A percentile compares a stretch with the other conserved stretches of the same genome.
Evolutionary conservation across 2,113 vertebrate genomes (phyloP).

Genomic region (Merops nubicus): DNA sequence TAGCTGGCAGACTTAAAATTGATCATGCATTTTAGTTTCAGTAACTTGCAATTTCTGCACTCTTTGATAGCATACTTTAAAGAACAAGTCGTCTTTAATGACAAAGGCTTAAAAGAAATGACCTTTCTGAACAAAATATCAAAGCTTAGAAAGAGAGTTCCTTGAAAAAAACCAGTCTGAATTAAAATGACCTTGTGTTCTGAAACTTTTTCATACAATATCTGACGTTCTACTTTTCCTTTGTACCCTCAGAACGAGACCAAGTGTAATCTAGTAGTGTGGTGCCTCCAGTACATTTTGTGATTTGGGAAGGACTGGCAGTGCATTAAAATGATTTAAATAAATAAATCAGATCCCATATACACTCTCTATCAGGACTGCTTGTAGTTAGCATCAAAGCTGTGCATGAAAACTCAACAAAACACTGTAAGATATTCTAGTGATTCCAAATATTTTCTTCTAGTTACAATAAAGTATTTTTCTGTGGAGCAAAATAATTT

Average conservation of each 20-base stretch:
- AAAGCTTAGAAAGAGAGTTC: conserved; percentile 75
- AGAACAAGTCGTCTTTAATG: conserved; percentile 80
- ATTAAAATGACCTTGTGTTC: conserved; percentile 80
- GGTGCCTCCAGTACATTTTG: conserved; percentile 34
- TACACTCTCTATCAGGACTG: background rate
- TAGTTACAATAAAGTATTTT: background rate
- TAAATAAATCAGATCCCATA: background rate
- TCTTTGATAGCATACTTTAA: conserved; percentile 82
- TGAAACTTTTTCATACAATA: conserved; percentile 70
- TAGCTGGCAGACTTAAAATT: conserved; percentile 74
- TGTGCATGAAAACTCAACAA: background rate
- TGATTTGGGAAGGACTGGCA: conserved; percentile 5
- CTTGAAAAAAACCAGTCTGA: conserved; percentile 63
- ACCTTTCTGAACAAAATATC: conserved; percentile 80
- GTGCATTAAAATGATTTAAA: background rate
- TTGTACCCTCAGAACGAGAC: conserved; percentile 42
- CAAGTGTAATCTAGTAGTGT: background rate
- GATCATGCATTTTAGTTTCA: conserved; percentile 78
- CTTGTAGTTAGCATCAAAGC: background rate
- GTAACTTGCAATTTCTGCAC: conserved; percentile 79
- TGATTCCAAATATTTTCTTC: background rate
- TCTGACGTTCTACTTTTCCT: conserved; percentile 71
- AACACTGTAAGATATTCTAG: background rate
- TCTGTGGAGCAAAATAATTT: background rate
- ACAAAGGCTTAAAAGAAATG: conserved; percentile 79